A percentile compares a stretch with the other conserved stretches of the same genome.
phyloP scores from a whole-genome alignment of 2,113 vertebrate genomes.

The Chaetodon auriga region DNA sequence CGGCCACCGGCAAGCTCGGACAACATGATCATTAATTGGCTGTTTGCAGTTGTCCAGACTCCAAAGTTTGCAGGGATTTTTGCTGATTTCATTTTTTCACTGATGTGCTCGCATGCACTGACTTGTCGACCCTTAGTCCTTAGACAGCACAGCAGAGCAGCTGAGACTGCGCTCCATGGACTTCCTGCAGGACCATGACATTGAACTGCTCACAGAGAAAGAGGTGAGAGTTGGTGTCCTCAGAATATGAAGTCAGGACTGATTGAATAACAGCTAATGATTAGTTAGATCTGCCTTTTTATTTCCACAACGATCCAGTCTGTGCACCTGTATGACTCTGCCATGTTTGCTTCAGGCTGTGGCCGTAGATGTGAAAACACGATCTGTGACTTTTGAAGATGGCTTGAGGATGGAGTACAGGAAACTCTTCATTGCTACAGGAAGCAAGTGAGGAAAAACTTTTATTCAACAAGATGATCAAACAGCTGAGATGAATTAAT shows the following conservation, averaged over 20 bases:
- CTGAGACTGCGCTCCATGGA: constrained; percentile 91
- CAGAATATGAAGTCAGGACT: background rate
- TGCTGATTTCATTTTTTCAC: background rate
- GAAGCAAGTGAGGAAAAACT: constrained; percentile 88
- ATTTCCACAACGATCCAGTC: background rate
- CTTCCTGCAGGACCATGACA: constrained; percentile 92
- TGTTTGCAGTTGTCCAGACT: background rate
- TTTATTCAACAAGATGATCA: background rate
- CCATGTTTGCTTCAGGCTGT: constrained; percentile 84
- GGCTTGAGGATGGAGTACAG: constrained; percentile 96
- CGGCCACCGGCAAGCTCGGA: background rate
- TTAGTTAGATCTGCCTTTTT: background rate
- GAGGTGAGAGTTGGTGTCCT: constrained; percentile 84
- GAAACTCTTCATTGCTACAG: constrained; percentile 95
- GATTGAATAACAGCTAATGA: background rate
- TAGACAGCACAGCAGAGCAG: constrained; percentile 95
- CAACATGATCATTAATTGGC: background rate
- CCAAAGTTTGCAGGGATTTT: background rate
- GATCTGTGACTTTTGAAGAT: constrained; percentile 92
- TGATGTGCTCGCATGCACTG: constrained; percentile 36
- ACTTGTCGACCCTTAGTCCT: constrained; percentile 84
- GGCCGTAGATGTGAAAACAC: constrained; percentile 91
- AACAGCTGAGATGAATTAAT: background rate
- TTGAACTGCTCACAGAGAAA: constrained; percentile 94
- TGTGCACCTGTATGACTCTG: background rate